phyloP scores from a whole-genome alignment of 2,888 invertebrate species.

The Nectonema munidae region DNA sequence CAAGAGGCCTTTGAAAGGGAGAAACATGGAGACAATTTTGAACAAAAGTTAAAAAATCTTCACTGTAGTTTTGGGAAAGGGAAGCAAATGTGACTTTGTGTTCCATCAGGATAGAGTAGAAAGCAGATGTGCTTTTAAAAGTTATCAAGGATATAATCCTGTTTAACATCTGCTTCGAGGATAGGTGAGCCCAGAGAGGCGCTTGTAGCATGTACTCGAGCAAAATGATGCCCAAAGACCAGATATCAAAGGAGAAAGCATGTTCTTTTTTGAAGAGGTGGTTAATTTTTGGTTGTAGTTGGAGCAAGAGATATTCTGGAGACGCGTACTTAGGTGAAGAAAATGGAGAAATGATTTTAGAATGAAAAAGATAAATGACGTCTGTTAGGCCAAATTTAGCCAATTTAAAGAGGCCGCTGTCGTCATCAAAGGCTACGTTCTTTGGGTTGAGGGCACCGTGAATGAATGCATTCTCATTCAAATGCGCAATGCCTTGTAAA shows the following conservation, averaged over 20 bases:
- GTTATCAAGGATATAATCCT: not conserved
- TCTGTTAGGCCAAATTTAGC: too few species aligned
- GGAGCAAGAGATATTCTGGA: not conserved
- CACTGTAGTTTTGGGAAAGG: too few species aligned
- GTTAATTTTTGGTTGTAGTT: too few species aligned
- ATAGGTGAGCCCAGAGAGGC: not conserved
- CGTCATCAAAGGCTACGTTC: not conserved
- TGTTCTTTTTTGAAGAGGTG: too few species aligned
- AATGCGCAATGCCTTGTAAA: too few species aligned
- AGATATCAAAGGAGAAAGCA: not conserved
- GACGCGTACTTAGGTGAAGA: not conserved
- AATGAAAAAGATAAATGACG: too few species aligned
- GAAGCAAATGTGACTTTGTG: not conserved
- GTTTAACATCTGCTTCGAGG: not conserved
- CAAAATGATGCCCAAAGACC: conserved; percentile 1
- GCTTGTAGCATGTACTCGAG: not conserved
- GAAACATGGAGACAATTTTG: not conserved
- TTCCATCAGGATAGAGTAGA: not conserved
- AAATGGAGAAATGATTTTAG: not conserved
- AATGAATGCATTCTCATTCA: conserved; percentile 8
- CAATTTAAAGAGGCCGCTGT: not conserved
- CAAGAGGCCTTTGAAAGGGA: not conserved
- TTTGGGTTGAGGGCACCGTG: too few species aligned
- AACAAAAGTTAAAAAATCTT: not conserved
- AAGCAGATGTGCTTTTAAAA: not conserved